Evolutionary conservation across 2,888 invertebrate genomes (phyloP).

Genomic region (Nasonia oneida): DNA sequence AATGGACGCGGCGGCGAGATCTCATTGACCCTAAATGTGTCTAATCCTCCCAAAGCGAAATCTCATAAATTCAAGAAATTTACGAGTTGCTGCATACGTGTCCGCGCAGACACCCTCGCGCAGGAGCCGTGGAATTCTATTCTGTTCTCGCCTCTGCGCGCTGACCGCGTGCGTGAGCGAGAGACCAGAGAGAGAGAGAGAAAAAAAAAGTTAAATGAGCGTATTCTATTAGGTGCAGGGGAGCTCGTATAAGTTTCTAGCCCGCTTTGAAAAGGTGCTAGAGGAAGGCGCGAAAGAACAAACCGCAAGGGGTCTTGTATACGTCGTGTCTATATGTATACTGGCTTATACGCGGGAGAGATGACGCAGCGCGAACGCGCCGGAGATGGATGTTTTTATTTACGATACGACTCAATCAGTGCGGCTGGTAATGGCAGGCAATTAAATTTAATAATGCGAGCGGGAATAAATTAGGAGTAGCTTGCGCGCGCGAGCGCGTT

Average conservation of each 20-base stretch:
- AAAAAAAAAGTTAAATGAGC: constrained; percentile 73
- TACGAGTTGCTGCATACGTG: constrained; percentile 63
- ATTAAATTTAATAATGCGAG: constrained; percentile 47
- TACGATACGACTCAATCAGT: constrained; percentile 32
- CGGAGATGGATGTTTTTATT: constrained; percentile 35
- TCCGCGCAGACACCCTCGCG: constrained; percentile 43
- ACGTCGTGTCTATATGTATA: background rate
- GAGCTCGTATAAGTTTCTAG: background rate
- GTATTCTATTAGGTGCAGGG: constrained; percentile 76
- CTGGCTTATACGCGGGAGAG: constrained; percentile 41
- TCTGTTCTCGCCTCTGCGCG: constrained; percentile 13
- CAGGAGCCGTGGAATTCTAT: constrained; percentile 56
- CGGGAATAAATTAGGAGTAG: background rate
- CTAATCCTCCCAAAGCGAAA: constrained; percentile 65
- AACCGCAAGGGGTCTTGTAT: constrained; percentile 41
- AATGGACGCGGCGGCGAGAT: constrained; percentile 26
- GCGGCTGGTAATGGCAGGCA: constrained; percentile 15
- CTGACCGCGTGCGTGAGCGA: background rate
- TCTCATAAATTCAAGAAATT: constrained; percentile 73
- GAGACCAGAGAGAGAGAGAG: constrained; percentile 26
- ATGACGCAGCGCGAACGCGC: constrained; percentile 50
- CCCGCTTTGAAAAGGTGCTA: constrained; percentile 49
- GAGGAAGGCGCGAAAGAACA: constrained; percentile 50
- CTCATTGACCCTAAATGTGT: constrained; percentile 63
- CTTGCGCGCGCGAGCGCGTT: background rate